Percentiles rank a stretch among this genome's conserved stretches.
Conservation (phyloP, 1,140 invertebrate genomes). For the Steinernema feltiae region DNA sequence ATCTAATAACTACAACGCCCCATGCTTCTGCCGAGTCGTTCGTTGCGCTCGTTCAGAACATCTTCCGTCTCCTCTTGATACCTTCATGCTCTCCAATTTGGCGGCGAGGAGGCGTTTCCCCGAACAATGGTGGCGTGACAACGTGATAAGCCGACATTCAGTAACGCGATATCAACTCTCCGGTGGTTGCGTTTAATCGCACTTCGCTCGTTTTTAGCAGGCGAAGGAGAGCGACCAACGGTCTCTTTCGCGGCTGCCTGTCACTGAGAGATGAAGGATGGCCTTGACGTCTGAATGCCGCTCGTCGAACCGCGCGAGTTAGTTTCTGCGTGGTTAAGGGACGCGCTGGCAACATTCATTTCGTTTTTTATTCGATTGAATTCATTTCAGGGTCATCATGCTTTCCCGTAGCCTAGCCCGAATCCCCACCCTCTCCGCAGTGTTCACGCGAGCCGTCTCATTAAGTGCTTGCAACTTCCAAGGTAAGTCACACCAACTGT, state of each 20-base stretch:
- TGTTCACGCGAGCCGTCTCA: background rate
- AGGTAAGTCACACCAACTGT: background rate
- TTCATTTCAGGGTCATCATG: background rate
- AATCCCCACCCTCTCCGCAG: background rate
- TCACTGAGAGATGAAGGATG: too few relatives aligned
- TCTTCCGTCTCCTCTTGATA: background rate
- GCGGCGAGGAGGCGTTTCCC: background rate
- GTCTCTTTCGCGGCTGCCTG: too few relatives aligned
- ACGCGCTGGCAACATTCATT: background rate
- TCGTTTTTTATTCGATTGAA: background rate
- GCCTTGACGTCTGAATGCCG: background rate
- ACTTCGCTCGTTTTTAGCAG: background rate
- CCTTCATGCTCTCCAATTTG: background rate
- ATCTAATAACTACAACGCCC: too few relatives aligned
- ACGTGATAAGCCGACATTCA: slow-evolving; percentile 4
- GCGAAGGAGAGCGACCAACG: background rate
- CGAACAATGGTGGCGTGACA: slow-evolving; percentile 11
- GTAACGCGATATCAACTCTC: background rate
- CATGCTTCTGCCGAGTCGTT: background rate
- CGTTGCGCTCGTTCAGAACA: background rate
- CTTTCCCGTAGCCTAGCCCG: background rate
- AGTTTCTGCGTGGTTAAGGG: too few relatives aligned
- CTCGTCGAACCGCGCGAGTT: background rate
- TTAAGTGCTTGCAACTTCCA: background rate
- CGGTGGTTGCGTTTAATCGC: background rate